A percentile compares a stretch with the other conserved stretches of the same genome.
These are phyloP conservation scores for Drosophila rhopaloa DNA, from an alignment of 1,140 invertebrate species.

Conservation along the genomic window DNA sequence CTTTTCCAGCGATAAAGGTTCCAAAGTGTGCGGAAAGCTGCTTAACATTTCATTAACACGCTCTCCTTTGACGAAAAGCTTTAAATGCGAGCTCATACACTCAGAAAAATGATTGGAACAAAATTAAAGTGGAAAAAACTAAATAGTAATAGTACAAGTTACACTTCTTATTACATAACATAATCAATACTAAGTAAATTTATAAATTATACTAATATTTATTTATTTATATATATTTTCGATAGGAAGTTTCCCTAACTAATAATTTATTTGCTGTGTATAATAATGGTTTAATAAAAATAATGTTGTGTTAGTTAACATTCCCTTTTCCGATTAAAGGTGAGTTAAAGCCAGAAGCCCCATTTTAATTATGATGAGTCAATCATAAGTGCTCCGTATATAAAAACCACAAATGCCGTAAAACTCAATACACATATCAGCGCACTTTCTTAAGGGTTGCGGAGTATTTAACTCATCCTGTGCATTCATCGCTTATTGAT, in stretches of 20 bases:
- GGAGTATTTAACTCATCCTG: slow-evolving; percentile 3
- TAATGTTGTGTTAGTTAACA: too few species aligned
- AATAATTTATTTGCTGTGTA: too few species aligned
- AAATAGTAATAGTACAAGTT: too few species aligned
- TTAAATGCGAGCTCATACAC: not conserved
- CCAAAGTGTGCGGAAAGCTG: slow-evolving; percentile 6
- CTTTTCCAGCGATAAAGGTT: slow-evolving; percentile 19
- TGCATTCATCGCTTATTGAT: slow-evolving; percentile 22
- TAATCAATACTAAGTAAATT: too few species aligned
- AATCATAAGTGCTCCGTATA: slow-evolving; percentile 5
- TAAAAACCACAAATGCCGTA: slow-evolving; percentile 8
- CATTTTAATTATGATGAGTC: not conserved
- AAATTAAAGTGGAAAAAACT: too few species aligned
- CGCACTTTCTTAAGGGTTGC: not conserved
- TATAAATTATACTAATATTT: too few species aligned
- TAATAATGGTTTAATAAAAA: too few species aligned
- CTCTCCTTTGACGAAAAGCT: not conserved
- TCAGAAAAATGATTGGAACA: not conserved
- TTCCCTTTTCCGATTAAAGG: not conserved
- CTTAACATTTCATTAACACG: slow-evolving; percentile 37
- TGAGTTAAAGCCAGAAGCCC: not conserved
- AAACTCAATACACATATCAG: slow-evolving; percentile 11
- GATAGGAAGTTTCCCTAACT: too few species aligned
- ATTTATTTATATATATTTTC: too few species aligned
- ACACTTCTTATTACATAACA: too few species aligned